Evolutionary conservation across 2,797 vertebrate genomes (phyloP).

Genomic region (Rhynchonycteris naso): DNA sequence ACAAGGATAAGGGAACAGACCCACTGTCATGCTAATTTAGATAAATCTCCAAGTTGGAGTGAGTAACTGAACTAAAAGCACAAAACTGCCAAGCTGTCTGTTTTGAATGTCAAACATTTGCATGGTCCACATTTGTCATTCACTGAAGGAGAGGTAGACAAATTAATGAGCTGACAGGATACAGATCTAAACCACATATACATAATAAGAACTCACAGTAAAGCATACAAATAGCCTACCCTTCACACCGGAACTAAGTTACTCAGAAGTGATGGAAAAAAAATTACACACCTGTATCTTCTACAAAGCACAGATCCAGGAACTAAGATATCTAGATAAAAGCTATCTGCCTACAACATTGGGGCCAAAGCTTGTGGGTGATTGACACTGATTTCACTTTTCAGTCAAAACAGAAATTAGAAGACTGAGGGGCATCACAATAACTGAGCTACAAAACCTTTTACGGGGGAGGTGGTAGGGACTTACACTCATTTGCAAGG

Average conservation of each 20-base stretch:
- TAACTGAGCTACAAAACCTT: background rate
- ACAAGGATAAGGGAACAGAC: slow-evolving; percentile 5
- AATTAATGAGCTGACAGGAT: slow-evolving; percentile 69
- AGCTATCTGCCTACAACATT: background rate
- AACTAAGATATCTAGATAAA: background rate
- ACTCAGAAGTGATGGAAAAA: background rate
- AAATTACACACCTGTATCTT: background rate
- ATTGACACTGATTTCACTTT: background rate
- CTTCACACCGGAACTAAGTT: background rate
- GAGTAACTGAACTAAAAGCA: slow-evolving; percentile 63
- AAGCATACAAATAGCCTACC: background rate
- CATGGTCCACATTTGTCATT: slow-evolving; percentile 65
- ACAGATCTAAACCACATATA: slow-evolving; percentile 20
- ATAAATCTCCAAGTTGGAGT: slow-evolving; percentile 56
- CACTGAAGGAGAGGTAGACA: slow-evolving; percentile 62
- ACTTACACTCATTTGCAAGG: background rate
- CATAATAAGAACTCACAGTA: slow-evolving; percentile 38
- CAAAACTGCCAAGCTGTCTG: slow-evolving; percentile 51
- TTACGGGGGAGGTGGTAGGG: too few species aligned
- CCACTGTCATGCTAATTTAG: slow-evolving; percentile 56
- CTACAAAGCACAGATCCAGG: slow-evolving; percentile 3
- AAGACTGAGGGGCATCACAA: background rate
- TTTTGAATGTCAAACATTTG: slow-evolving; percentile 69
- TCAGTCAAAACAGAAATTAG: background rate
- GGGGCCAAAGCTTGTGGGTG: background rate